Base-by-base conservation (phyloP, 2,113 vertebrate species). In the Ictidomys tridecemlineatus region DNA sequence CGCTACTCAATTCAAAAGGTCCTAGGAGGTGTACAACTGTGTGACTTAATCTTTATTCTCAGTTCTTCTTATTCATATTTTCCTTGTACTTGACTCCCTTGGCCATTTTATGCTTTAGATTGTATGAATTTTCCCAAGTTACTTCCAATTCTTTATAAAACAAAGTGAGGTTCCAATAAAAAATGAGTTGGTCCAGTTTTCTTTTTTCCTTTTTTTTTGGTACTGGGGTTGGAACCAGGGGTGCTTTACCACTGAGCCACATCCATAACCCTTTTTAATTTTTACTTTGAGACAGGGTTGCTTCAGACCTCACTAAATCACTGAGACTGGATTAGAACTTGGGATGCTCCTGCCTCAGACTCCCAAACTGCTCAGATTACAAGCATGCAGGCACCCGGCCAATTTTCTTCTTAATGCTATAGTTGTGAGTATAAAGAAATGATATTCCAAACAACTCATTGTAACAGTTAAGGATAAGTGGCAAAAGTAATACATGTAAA, bases 401-500 rank as follows among this genome's bases (percentile, higher is more conserved):
- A 24, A 8, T 51, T 51, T 51, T 58, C 56, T 58, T 58, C 13
- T 58, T 77, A 85, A 82, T 89, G 73, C 24, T 82, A 82, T 30
- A 93, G 26, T 83, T 58, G 42, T 91, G 3, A 26, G 95, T 53
- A 96, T 10, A 88, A 95, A 94, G 26, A 63, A 77, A 95, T 26
- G 32, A 90, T 76, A 63, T 91, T 39, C 53, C 67, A 78, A 94
- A 91, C 17, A 84, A 91, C 32, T 85, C 61, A 83, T 37, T 92
- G 16, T 78, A 87, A 65, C 72, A 97, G 76, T 45, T 83, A 85
- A 82, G 78, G 67, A 13, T 63, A 82, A 82, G 6, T 94, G 63
- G 30, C 73, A 91, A 96, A 95, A 95, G 79, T 51, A 90, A 96
- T 53, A 53, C 22, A 86, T 12, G n/a, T 73, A 95, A 88, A 88